Percentiles rank a stretch among this genome's conserved stretches.
phyloP scores from a whole-genome alignment of 1,140 invertebrate species.

The Drosophila subobscura region DNA sequence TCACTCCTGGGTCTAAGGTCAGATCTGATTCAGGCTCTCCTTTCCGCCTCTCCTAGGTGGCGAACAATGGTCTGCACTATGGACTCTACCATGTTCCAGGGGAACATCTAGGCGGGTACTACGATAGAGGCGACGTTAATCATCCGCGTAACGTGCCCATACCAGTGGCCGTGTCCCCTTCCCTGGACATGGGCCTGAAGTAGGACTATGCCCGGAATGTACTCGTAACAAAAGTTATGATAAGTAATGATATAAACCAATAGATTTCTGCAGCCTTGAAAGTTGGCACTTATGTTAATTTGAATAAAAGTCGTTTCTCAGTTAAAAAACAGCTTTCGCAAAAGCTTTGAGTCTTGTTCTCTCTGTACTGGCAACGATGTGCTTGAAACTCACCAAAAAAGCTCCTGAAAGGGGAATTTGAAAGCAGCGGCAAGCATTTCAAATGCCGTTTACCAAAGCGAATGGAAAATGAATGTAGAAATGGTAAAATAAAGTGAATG shows the following conservation, averaged over 20 bases:
- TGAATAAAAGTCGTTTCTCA: conserved; percentile 2
- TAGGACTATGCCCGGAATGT: not conserved
- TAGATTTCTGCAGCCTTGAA: too few relatives aligned
- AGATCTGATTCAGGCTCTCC: not conserved
- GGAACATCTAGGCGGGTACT: conserved; percentile 72
- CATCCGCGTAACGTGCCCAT: conserved; percentile 78
- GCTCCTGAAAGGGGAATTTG: not conserved
- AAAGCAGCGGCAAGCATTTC: conserved; percentile 33
- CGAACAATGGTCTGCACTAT: conserved; percentile 78
- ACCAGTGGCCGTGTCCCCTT: conserved; percentile 57
- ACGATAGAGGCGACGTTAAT: conserved; percentile 75
- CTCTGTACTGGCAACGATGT: conserved; percentile 9
- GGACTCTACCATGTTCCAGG: conserved; percentile 79
- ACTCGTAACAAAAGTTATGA: too few relatives aligned
- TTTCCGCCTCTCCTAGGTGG: conserved; percentile 52
- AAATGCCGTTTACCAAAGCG: conserved; percentile 13
- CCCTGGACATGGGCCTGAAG: conserved; percentile 59
- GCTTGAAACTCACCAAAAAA: conserved; percentile 25
- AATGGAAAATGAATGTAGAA: not conserved
- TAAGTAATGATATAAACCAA: not conserved
- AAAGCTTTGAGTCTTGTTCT: conserved; percentile 1
- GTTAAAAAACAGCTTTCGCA: conserved; percentile 14
- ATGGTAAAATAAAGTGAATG: not conserved
- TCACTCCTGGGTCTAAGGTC: not conserved
- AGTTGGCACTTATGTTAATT: not conserved